Evolutionary conservation across 2,888 invertebrate species (phyloP).

Genomic region (Eledone cirrhosa): DNA sequence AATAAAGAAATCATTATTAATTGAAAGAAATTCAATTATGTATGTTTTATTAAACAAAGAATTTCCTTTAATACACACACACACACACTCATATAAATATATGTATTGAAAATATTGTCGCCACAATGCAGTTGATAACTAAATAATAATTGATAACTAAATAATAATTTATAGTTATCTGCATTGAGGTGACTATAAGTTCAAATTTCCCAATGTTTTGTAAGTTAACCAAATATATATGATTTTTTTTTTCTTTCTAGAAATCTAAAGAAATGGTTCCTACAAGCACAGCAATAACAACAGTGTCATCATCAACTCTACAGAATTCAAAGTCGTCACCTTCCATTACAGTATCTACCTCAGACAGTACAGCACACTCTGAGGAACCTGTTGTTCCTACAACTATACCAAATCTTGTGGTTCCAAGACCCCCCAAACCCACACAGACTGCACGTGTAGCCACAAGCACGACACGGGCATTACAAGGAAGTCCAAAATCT

Average conservation of each 20-base stretch:
- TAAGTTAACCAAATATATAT: too few relatives aligned
- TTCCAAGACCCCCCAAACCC: constrained; percentile 1
- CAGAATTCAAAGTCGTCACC: neutral
- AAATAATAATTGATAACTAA: too few relatives aligned
- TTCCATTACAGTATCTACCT: neutral
- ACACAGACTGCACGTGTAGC: neutral
- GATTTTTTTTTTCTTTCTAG: constrained; percentile 16
- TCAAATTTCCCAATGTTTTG: too few relatives aligned
- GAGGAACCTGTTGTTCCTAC: neutral
- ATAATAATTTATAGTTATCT: too few relatives aligned
- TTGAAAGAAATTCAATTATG: too few relatives aligned
- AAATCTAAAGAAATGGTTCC: constrained; percentile 24
- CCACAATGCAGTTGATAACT: too few relatives aligned
- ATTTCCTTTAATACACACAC: too few relatives aligned
- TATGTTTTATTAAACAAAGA: too few relatives aligned
- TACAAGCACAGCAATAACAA: constrained; percentile 5
- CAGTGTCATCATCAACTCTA: neutral
- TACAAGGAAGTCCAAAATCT: constrained; percentile 17
- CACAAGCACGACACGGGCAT: neutral
- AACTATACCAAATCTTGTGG: neutral
- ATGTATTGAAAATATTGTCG: too few relatives aligned
- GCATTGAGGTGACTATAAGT: too few relatives aligned
- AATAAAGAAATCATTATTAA: too few relatives aligned
- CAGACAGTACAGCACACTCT: neutral
- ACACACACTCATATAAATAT: too few relatives aligned